phyloP scores from a whole-genome alignment of 2,888 invertebrate species.

The Drosophila recens region DNA sequence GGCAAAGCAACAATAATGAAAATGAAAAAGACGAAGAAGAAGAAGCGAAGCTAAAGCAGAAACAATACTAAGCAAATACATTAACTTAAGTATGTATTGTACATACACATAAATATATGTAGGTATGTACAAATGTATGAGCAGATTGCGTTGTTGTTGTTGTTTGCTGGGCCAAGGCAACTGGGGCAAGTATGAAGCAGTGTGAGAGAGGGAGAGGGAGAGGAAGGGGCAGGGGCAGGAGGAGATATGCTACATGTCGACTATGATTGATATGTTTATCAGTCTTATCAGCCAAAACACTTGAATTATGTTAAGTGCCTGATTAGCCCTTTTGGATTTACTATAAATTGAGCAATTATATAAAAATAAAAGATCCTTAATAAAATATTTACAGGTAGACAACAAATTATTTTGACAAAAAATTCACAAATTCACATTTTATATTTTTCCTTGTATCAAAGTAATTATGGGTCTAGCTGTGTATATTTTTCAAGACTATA shows the following conservation, averaged over 20 bases:
- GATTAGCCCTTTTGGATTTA: conserved; percentile 61
- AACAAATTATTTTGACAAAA: not conserved
- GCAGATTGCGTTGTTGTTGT: conserved; percentile 40
- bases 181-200: conserved; percentile 4
- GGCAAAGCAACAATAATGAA: conserved; percentile 41
- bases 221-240: not conserved
- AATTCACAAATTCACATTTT: too few relatives aligned
- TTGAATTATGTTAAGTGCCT: conserved; percentile 50
- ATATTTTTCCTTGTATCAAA: not conserved
- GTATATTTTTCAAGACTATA: conserved; percentile 7
- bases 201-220: not conserved
- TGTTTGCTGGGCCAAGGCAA: conserved; percentile 54
- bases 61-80: conserved; percentile 70
- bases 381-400: not conserved
- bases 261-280: conserved; percentile 63
- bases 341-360: conserved; percentile 34
- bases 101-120: conserved; percentile 26
- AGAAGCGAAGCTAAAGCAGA: conserved; percentile 42
- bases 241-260: not conserved
- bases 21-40: not conserved
- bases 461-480: not conserved
- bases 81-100: conserved; percentile 35
- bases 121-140: conserved; percentile 11
- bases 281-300: conserved; percentile 45
- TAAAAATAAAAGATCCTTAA: not conserved